These are phyloP conservation scores for Sinonovacula constricta DNA, from an alignment of 1,140 invertebrate genomes.

Conservation along the genomic window DNA sequence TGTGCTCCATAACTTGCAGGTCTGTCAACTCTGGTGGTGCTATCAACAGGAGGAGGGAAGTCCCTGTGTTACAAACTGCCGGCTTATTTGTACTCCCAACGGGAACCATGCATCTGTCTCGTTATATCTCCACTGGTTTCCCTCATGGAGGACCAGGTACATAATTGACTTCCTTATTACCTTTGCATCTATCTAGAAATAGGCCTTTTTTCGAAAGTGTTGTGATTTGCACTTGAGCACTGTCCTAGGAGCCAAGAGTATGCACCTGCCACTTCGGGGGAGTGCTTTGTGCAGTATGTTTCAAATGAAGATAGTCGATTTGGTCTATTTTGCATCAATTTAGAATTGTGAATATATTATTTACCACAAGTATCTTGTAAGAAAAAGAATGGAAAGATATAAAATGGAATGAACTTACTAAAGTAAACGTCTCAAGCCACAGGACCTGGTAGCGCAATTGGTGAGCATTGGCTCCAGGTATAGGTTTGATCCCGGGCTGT, in stretches of 20 bases:
- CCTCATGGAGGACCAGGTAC: conserved; percentile 97
- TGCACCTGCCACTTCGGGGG: too few relatives aligned
- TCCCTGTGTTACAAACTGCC: conserved; percentile 97
- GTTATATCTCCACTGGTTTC: conserved; percentile 88
- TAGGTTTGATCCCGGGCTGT: too few relatives aligned
- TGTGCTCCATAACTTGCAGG: conserved; percentile 83
- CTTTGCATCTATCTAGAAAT: neutral
- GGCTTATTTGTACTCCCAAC: conserved; percentile 83
- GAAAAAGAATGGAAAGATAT: too few relatives aligned
- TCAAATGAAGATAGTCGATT: too few relatives aligned
- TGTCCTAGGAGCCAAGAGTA: neutral
- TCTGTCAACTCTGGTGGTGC: conserved; percentile 91
- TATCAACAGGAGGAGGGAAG: conserved; percentile 96
- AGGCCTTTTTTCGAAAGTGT: neutral
- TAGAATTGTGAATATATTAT: too few relatives aligned
- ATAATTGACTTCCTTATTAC: neutral
- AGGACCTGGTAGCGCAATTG: too few relatives aligned
- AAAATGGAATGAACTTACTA: too few relatives aligned
- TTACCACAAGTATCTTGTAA: too few relatives aligned
- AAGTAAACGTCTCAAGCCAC: too few relatives aligned
- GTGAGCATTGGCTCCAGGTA: too few relatives aligned
- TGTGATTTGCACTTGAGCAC: neutral
- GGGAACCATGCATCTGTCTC: conserved; percentile 67
- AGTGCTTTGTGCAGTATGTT: too few relatives aligned
- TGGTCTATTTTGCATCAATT: too few relatives aligned